Conservation (phyloP, 2,797 vertebrate species). For the Clarias fuscus region DNA sequence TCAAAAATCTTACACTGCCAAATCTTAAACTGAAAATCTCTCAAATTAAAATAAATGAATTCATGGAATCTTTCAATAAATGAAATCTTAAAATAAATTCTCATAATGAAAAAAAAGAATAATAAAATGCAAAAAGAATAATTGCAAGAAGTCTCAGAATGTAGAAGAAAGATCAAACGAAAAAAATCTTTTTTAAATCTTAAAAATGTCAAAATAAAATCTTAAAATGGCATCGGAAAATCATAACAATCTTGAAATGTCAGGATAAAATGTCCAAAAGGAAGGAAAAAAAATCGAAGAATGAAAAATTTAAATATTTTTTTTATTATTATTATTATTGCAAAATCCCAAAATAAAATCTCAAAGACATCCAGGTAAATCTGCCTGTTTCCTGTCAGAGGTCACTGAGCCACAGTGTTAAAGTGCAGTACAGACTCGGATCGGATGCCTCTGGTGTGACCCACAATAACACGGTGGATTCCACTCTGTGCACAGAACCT, state of each 20-base stretch:
- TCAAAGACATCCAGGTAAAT: not conserved
- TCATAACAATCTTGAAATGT: not conserved
- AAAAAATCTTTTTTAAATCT: not conserved
- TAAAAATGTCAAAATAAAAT: not conserved
- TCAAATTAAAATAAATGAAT: too few species aligned
- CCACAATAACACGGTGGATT: too few species aligned
- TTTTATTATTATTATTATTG: too few species aligned
- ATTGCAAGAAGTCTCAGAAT: not conserved
- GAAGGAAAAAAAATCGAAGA: not conserved
- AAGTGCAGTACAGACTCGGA: not conserved
- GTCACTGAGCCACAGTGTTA: not conserved
- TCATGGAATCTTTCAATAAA: not conserved
- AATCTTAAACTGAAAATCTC: not conserved
- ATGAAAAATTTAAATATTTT: too few species aligned
- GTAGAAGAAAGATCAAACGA: not conserved
- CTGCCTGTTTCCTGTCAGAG: not conserved
- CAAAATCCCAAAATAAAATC: not conserved
- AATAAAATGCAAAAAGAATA: not conserved
- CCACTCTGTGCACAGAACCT: constrained; percentile 65
- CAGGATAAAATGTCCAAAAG: not conserved
- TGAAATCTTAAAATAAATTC: not conserved
- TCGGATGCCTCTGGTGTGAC: not conserved
- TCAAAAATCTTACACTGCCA: not conserved
- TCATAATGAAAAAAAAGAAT: not conserved
- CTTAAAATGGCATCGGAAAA: not conserved